Base-by-base conservation (phyloP, 2,113 vertebrate genomes). In the Alouatta palliata region DNA sequence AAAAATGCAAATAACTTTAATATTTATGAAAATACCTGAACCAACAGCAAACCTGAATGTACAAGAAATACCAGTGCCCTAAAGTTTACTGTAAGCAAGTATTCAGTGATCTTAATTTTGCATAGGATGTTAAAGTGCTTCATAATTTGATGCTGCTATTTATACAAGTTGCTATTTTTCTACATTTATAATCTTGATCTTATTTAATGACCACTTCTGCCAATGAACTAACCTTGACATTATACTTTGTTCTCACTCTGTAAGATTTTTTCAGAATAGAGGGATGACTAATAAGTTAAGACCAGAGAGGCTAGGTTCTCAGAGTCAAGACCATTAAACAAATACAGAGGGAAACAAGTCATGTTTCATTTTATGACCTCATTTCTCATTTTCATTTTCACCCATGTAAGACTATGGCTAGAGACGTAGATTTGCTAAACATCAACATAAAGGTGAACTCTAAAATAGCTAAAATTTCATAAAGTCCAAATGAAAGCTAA, bases 1-100 rank as follows among this genome's bases (percentile, higher is more conserved):
- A 52, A 93, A 95, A 96, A 91, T 25, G 91, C n/a, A 95, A 97
- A 88, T 96, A 90, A 94, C 70, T 77, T 86, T 77, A 86, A 87
- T 64, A 87, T 79, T 97, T 91, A 94, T 96, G 54, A 94, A 81
- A 92, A 77, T 79, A 79, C 58, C 43, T 77, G 66, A 79, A 97
- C 3, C 32, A 97, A 82, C 4, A 85, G 23, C 14, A 94, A 88
- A 79, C 37, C 30, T 66, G 27, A 82, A 56, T 73, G 83, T 79
- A 93, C 30, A 94, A 91, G 79, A 95, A 91, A 91, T 37, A 43
- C 0, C 45, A 58, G 14, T 56, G 6, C 45, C 37, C 27, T 90
- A 52, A 90, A 64, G 6, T 77, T 91, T 61, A 54, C 1, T 90
- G 23, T 23, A 75, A 80, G 73, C 11, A 94, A 92, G 25, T 70